These are phyloP conservation scores for Prionace glauca DNA, from an alignment of 2,797 vertebrate genomes.

Conservation along the genomic window DNA sequence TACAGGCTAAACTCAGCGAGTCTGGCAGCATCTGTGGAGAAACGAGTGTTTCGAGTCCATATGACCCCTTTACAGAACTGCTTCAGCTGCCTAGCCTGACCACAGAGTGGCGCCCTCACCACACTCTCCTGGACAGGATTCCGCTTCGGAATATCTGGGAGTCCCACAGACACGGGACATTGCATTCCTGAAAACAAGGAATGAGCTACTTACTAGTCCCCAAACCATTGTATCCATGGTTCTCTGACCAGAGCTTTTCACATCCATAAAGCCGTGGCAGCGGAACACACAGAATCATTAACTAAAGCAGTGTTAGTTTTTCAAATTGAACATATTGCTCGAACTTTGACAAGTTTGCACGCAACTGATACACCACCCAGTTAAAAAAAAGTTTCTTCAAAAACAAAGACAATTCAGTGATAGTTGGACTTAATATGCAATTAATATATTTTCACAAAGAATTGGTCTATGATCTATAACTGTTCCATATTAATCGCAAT, in stretches of 20 bases:
- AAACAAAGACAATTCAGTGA: not conserved
- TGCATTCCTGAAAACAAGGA: not conserved
- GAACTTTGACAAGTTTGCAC: not conserved
- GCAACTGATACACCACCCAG: not conserved
- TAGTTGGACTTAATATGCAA: not conserved
- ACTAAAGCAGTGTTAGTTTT: not conserved
- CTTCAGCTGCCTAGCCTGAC: not conserved
- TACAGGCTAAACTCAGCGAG: too few species aligned
- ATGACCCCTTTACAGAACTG: not conserved
- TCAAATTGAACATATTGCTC: not conserved
- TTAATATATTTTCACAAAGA: not conserved
- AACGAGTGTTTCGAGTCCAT: too few species aligned
- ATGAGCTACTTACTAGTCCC: not conserved
- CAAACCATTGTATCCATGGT: not conserved
- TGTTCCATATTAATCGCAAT: not conserved
- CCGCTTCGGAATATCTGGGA: not conserved
- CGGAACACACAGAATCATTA: not conserved
- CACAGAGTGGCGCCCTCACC: not conserved
- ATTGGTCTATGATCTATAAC: not conserved
- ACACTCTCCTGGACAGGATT: not conserved
- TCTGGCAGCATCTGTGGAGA: too few species aligned
- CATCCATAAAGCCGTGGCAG: not conserved
- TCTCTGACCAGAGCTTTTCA: not conserved
- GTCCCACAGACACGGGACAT: not conserved
- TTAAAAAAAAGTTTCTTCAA: not conserved